Base-by-base conservation (phyloP, 2,113 vertebrate species). In the Tapirus terrestris region DNA sequence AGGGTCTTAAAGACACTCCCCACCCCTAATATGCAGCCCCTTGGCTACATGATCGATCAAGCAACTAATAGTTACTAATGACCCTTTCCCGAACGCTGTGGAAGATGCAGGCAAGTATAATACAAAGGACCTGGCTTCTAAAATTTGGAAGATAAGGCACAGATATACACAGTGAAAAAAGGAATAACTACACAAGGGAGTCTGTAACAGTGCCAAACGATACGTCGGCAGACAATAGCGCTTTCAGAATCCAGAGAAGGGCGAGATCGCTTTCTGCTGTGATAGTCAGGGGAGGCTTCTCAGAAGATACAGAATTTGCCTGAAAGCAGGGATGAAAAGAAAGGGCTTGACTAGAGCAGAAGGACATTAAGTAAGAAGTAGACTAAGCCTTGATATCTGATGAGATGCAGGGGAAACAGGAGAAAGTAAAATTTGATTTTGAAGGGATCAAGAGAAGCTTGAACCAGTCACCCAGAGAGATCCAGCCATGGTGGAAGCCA, bases 171-270 rank as follows among this genome's bases (percentile, higher is more conserved):
- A 29, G 75, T 1, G 20, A 56, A 51, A 76, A 3, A 51, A 51
- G 67, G 70, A 73, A 17, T 3, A 53, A 25, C 45, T 13, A 4
- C 12, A 81, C 39, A n/a, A 51, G 20, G 43, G 45, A 61, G 43
- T 63, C 89, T 70, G 7, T 48, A 53, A 13, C 31, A 39, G 33
- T 20, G 88, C 76, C 90, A 89, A 73, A 53, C 0, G 31, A 83
- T 60, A 58, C 76, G 27, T 2, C 20, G 2, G 70, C 48, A 84
- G 73, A 96, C 91, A 94, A 60, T 76, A 14, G 77, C 20, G 36
- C 85, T 97, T 94, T 97, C 85, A 97, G 97, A 80, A 86, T 10
- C 17, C 58, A 85, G 88, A 36, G 63, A 33, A 73, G 48, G 91
- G 82, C 23, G 2, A 84, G 56, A 56, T 61, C 16, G 1, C 60